phyloP scores from a whole-genome alignment of 2,888 invertebrate genomes.

The Acanthoscelides obtectus region DNA sequence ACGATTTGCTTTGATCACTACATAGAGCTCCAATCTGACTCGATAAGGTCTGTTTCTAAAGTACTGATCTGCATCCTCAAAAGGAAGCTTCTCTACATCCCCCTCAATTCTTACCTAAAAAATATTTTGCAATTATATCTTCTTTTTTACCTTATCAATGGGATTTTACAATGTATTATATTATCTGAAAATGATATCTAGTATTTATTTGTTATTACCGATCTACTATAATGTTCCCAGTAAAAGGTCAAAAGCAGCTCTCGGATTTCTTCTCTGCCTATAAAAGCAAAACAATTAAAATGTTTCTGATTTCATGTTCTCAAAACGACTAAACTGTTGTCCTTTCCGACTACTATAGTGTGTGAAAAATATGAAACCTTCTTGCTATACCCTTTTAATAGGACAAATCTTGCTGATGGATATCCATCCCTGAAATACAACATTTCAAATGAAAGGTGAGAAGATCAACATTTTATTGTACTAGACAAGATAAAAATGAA shows the following conservation, averaged over 20 bases:
- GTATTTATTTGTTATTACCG: conserved; percentile 48
- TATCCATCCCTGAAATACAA: conserved; percentile 59
- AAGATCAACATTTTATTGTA: conserved; percentile 8
- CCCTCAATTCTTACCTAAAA: conserved; percentile 84
- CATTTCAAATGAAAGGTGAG: too few relatives aligned
- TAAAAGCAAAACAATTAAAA: conserved; percentile 31
- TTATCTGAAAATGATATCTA: too few relatives aligned
- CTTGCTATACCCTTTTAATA: conserved; percentile 81
- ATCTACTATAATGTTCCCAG: conserved; percentile 81
- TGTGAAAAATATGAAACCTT: conserved; percentile 91
- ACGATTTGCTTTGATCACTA: conserved; percentile 80
- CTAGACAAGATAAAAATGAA: background rate
- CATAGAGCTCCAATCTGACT: conserved; percentile 88
- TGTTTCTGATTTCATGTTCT: background rate
- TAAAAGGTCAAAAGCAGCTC: conserved; percentile 88
- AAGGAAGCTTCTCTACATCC: conserved; percentile 66
- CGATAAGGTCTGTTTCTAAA: conserved; percentile 77
- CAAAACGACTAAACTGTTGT: conserved; percentile 64
- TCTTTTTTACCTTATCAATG: too few relatives aligned
- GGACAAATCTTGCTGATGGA: conserved; percentile 88
- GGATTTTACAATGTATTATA: too few relatives aligned
- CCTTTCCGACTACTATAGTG: conserved; percentile 93
- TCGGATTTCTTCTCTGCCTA: conserved; percentile 78
- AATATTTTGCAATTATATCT: too few relatives aligned
- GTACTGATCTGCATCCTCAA: conserved; percentile 74